Percentiles rank a stretch among this genome's conserved stretches.
phyloP scores from a whole-genome alignment of 2,888 invertebrate genomes.

The Nemoura dubitans region DNA sequence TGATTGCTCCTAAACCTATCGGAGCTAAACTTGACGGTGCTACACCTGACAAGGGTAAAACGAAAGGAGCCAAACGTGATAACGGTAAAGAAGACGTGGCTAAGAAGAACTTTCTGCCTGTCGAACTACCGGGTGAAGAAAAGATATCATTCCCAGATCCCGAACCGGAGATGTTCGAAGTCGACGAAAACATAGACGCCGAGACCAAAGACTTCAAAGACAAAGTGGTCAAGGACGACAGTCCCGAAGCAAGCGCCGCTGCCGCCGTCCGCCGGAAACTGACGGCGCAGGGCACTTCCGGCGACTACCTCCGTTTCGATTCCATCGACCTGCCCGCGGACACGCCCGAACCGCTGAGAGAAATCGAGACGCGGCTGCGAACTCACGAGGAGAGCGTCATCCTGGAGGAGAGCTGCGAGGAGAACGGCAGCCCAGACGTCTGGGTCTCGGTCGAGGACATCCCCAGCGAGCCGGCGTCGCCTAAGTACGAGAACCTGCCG shows the following conservation, averaged over 20 bases:
- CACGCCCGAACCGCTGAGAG: background rate
- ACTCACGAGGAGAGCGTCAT: background rate
- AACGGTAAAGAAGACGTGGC: background rate
- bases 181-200: background rate
- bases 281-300: constrained; percentile 37
- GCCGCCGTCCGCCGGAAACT: background rate
- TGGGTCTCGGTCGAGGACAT: constrained; percentile 46
- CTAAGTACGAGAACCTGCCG: constrained; percentile 14
- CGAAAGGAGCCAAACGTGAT: background rate
- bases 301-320: constrained; percentile 48
- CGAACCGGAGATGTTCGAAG: background rate
- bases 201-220: constrained; percentile 22
- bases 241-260: background rate
- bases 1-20: constrained; percentile 58
- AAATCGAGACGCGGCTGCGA: background rate
- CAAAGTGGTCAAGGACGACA: constrained; percentile 8
- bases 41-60: background rate
- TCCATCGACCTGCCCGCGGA: constrained; percentile 45
- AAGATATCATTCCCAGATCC: background rate
- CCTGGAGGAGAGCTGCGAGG: constrained; percentile 31
- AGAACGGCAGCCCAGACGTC: constrained; percentile 42
- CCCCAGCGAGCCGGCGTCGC: constrained; percentile 2
- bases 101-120: constrained; percentile 26
- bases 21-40: background rate
- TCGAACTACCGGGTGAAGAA: constrained; percentile 9